Evolutionary conservation across 1,140 invertebrate genomes (phyloP), one percentile per base, ranked within the genome.

Genomic region (Drosophila biarmipes): DNA sequence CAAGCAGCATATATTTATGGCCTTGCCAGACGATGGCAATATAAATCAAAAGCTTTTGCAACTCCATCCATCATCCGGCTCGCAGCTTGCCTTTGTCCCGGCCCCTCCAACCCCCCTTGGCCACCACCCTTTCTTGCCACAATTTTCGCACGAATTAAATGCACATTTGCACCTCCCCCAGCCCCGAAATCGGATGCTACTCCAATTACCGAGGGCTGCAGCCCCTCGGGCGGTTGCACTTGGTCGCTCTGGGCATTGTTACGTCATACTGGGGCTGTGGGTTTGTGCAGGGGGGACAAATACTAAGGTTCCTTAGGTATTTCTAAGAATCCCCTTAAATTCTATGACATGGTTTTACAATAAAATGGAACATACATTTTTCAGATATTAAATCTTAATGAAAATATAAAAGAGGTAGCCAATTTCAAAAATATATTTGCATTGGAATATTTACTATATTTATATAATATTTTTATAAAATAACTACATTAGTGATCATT

Each of bases 1-100:
- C 68, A 73, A 73, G 71, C 71, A 73, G 72, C 71, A 73, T 73
- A 73, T 85, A 85, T 81, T 78, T 81, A 84, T 84, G 80, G 66
- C 62, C 71, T 48, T 69, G 68, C 68, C 68, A 68, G 66, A 74
- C 82, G 81, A 69, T 74, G 68, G 68, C 78, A 81, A 81, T 86
- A 86, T 86, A 86, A 86, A 86, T 86, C 81, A 86, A 87, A 86
- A 86, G 81, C 84, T 86, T 86, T 86, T 49, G 61, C 82, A 82
- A 86, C 82, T 85, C 81, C 81, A 85, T 85, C 81, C 79, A 85
- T 85, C 81, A 85, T 78, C 61, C 78, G 46, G 82, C 59, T 67
- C 59, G 63, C 63, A 85, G 67, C 80, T 81, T 35, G 34, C 58
- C 63, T 46, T 43, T 40, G 14, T 31, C 21, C 15, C 38, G 2